These are phyloP conservation scores for Sebastes elongatus DNA, from an alignment of 2,797 vertebrate genomes.

Conservation along the genomic window DNA sequence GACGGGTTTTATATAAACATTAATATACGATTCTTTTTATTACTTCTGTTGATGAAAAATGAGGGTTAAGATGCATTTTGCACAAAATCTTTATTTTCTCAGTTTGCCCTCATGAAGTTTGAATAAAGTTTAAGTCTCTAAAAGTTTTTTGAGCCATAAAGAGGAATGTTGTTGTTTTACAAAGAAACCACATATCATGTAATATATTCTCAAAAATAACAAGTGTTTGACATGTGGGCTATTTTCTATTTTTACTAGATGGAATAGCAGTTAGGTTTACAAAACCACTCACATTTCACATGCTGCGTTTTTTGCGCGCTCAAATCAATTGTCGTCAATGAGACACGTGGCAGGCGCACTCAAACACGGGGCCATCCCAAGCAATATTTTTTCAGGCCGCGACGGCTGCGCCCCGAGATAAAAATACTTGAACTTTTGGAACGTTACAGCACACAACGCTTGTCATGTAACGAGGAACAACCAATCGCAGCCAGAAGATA, in stretches of 20 bases:
- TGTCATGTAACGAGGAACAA: no score
- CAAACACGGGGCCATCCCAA: no score
- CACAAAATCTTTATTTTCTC: conserved; percentile 22
- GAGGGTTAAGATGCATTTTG: conserved; percentile 26
- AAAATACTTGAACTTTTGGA: no score
- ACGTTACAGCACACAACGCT: no score
- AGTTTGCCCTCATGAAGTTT: conserved; percentile 12
- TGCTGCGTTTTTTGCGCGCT: no score
- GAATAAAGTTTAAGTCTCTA: conserved; percentile 14
- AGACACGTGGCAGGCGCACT: no score
- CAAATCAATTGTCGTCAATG: no score
- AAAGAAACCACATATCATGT: background rate
- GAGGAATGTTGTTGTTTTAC: background rate
- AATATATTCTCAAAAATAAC: background rate
- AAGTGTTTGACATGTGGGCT: background rate
- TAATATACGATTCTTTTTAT: conserved; percentile 65
- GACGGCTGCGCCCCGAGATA: no score
- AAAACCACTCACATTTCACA: no score
- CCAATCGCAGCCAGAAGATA: no score
- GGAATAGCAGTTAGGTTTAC: no score
- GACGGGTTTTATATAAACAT: conserved; percentile 34
- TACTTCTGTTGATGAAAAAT: conserved; percentile 65
- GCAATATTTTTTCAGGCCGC: accelerated
- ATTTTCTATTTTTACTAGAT: background rate
- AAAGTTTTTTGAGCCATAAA: background rate